Conservation (phyloP, 1,140 invertebrate genomes). For the Lordiphosa stackelbergi region DNA sequence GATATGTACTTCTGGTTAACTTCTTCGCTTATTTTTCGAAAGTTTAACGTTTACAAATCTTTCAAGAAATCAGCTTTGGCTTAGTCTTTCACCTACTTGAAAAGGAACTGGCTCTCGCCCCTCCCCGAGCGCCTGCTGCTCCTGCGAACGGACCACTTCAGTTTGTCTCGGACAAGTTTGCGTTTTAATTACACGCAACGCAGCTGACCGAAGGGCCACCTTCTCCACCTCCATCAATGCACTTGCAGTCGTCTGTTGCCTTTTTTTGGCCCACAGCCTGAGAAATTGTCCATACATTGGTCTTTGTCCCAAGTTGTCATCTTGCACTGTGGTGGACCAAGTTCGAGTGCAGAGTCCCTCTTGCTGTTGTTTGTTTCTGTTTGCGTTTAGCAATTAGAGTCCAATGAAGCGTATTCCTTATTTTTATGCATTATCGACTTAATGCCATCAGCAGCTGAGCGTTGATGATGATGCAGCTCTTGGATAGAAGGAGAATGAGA, state of each 20-base stretch:
- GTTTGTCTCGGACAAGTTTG: conserved; percentile 46
- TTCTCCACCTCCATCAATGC: conserved; percentile 1
- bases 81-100: conserved; percentile 64
- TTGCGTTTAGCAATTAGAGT: conserved; percentile 71
- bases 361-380: conserved; percentile 34
- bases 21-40: conserved; percentile 59
- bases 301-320: conserved; percentile 13
- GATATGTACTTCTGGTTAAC: conserved; percentile 67
- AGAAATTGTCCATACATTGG: conserved; percentile 1
- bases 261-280: background rate
- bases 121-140: background rate
- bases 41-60: conserved; percentile 71
- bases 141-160: background rate
- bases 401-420: conserved; percentile 73
- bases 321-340: conserved; percentile 22
- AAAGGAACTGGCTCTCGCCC: background rate
- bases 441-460: conserved; percentile 50
- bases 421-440: conserved; percentile 74
- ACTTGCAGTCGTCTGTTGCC: background rate
- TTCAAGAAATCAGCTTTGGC: conserved; percentile 60
- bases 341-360: background rate
- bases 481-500: background rate
- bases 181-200: conserved; percentile 73
- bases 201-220: conserved; percentile 15
- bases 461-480: conserved; percentile 18